phyloP scores from a whole-genome alignment of 2,888 invertebrate species.

The Mythimna ferrago region DNA sequence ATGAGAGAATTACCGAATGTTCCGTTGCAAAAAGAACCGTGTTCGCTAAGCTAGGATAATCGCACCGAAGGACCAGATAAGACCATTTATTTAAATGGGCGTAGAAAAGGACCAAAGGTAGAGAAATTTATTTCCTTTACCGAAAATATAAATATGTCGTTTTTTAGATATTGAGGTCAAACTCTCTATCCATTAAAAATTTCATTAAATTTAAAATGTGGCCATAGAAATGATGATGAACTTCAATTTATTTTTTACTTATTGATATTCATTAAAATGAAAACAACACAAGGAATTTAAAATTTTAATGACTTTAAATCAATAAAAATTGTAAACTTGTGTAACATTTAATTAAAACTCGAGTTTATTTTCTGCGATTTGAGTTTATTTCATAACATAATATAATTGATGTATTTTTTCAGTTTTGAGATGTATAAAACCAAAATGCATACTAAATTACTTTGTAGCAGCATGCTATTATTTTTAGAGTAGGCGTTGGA shows the following conservation, averaged over 20 bases:
- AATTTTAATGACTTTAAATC: neutral
- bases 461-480: neutral
- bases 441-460: neutral
- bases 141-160: neutral
- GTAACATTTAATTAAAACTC: neutral
- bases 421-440: neutral
- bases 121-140: neutral
- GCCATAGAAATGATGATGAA: neutral
- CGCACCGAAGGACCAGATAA: slow-evolving; percentile 10
- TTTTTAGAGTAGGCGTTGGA: slow-evolving; percentile 28
- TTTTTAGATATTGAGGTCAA: slow-evolving; percentile 1
- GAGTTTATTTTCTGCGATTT: neutral
- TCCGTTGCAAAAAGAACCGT: neutral
- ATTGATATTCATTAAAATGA: neutral
- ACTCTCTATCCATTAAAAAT: neutral
- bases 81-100: slow-evolving; percentile 20
- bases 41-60: slow-evolving; percentile 19
- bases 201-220: neutral
- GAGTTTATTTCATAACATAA: neutral
- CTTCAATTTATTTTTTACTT: neutral
- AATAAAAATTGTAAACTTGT: neutral
- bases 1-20: slow-evolving; percentile 8
- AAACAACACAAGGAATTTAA: neutral
- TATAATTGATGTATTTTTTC: neutral
- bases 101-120: slow-evolving; percentile 10